Evolutionary conservation across 2,888 invertebrate genomes (phyloP), one percentile per base, ranked within the genome.

Genomic region (Drosophila birchii): DNA sequence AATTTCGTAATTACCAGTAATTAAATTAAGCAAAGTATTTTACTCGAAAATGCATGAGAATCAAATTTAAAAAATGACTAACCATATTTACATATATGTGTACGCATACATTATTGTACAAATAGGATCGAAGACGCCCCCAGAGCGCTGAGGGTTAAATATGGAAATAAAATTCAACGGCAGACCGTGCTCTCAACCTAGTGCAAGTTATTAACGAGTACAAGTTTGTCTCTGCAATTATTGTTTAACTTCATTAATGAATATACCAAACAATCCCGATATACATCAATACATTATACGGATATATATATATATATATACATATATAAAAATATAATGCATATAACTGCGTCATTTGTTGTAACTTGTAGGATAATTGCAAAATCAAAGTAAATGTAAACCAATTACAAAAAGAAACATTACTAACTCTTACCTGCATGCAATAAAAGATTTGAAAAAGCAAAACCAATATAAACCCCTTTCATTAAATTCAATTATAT

Each of bases 351-450:
- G 64, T 76, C 78, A 86, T 78, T 75, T 86, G 88, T 85, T 86
- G 86, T 88, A 86, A 79, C 73, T 79, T 75, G 69, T 88, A 88
- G 80, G 75, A 66, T 82, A 78, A 80, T 67, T 69, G 53, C 61
- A 44, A 59, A 67, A 64, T 59, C 73, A 73, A 64, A 67, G 44
- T 45, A 69, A 69, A 55, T 80, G 80, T 81, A 63, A 79, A 69
- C 76, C 69, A 78, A 62, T 69, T 58, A 67, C 53, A 67, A 64
- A 58, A 54, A 14, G 69, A 76, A 76, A 77, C 70, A 72, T 78
- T 79, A 84, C 80, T 86, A 85, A 89, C 86, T 78, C 78, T 84
- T 88, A 89, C 86, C 90, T 90, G 90, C 90, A 90, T 90, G 90
- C 90, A 90, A 90, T 90, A 89, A 90, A 84, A 62, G 62, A 70